Evolutionary conservation across 2,888 invertebrate genomes (phyloP).

Genomic region (Neoascia interrupta): DNA sequence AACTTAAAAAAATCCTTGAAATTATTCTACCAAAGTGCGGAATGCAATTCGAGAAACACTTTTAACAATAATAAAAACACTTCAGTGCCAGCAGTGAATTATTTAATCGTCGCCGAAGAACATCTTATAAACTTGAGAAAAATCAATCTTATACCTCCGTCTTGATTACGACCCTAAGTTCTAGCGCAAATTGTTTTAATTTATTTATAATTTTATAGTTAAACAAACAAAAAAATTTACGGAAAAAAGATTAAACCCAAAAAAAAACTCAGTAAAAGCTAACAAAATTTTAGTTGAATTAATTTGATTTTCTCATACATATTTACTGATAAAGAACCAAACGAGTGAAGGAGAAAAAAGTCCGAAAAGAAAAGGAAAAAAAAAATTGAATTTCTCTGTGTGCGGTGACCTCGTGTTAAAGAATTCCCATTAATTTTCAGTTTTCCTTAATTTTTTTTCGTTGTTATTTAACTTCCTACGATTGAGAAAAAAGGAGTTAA

Average conservation of each 20-base stretch:
- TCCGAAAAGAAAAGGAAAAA: neutral
- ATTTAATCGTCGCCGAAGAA: conserved; percentile 53
- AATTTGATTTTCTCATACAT: conserved; percentile 18
- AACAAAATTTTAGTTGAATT: conserved; percentile 59
- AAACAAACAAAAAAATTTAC: conserved; percentile 5
- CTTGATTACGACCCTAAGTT: conserved; percentile 76
- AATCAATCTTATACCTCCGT: conserved; percentile 77
- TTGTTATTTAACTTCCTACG: conserved; percentile 42
- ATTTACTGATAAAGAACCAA: conserved; percentile 51
- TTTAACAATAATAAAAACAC: conserved; percentile 50
- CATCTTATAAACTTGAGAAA: conserved; percentile 73
- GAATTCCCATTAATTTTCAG: conserved; percentile 41
- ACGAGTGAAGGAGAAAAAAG: conserved; percentile 29
- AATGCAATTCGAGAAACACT: conserved; percentile 66
- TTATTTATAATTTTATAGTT: conserved; percentile 51
- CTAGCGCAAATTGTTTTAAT: conserved; percentile 61
- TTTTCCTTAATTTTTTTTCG: conserved; percentile 12
- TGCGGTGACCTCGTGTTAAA: conserved; percentile 73
- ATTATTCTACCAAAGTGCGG: conserved; percentile 60
- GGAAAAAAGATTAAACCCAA: conserved; percentile 13
- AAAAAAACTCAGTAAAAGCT: conserved; percentile 32
- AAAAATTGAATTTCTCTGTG: conserved; percentile 58
- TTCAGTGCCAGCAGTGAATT: conserved; percentile 51
- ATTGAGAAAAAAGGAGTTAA: conserved; percentile 48
- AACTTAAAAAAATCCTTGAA: conserved; percentile 76